A percentile compares a stretch with the other conserved stretches of the same genome.
Conservation (phyloP, 2,888 invertebrate species). For the Eudemis profundana region DNA sequence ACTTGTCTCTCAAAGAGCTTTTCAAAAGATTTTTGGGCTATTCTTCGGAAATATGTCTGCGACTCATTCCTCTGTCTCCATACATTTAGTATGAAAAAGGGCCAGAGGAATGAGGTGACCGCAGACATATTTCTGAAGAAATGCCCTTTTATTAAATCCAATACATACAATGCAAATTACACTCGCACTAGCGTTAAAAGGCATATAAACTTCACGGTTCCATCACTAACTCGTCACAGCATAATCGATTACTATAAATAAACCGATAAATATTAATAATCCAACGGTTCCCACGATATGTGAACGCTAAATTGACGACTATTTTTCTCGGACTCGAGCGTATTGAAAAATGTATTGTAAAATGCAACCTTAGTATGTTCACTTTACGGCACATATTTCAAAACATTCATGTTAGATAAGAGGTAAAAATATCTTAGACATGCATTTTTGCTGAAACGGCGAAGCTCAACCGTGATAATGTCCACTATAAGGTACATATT, state of each 20-base stretch:
- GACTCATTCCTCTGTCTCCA: too few species aligned
- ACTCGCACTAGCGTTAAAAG: neutral
- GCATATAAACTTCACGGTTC: slow-evolving; percentile 25
- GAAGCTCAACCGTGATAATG: too few species aligned
- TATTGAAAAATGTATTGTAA: neutral
- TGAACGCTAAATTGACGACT: neutral
- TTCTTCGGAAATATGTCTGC: too few species aligned
- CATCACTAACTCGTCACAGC: slow-evolving; percentile 29
- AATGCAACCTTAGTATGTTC: neutral
- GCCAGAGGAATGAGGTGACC: too few species aligned
- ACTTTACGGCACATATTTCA: slow-evolving; percentile 5
- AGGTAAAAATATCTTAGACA: neutral
- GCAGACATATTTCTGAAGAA: too few species aligned
- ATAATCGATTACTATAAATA: slow-evolving; percentile 34
- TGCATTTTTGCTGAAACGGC: too few species aligned
- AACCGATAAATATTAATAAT: slow-evolving; percentile 25
- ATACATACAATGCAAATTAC: too few species aligned
- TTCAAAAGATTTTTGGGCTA: too few species aligned
- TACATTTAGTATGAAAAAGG: too few species aligned
- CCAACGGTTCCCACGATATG: slow-evolving; percentile 22
- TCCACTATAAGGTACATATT: too few species aligned
- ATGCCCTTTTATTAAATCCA: too few species aligned
- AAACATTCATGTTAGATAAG: neutral
- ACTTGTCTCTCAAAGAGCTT: too few species aligned
- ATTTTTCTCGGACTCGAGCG: neutral